Base-by-base conservation (phyloP, 2,888 invertebrate species). In the Melinaea menophilus region DNA sequence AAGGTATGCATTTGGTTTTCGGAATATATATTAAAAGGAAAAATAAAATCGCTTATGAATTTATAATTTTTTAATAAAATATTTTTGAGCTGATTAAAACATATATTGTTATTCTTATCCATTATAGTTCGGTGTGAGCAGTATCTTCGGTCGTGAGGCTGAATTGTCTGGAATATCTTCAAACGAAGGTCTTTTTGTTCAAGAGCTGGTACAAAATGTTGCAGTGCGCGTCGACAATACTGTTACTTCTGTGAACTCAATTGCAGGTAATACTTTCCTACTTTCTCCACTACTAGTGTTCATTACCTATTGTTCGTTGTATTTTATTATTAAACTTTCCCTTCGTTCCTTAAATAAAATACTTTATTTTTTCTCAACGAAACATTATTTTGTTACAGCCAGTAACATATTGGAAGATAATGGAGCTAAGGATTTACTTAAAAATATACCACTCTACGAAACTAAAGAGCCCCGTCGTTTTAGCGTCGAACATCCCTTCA, bases 191-290 rank as follows among this genome's bases (percentile, higher is more conserved):
- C 80, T 94, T n/a, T 93, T 93, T 74, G 92, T 94, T 0, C 93
- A 94, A 66, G 94, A 94, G 75, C 78, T 94, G 66, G 94, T 94
- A 2, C 94, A 94, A 73, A 92, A 93, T 64, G 94, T 94, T 0
- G 92, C 92, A 1, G 90, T 94, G 0, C 88, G 93, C 7, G 92
- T 94, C 0, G 93, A 94, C 73, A 92, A 93, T 65, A 86, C 91
- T 0, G 90, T 91, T 33, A 84, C 88, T 7, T 79, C 86, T 1
- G 85, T 89, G 45, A 84, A 89, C 41, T 80, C 90, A 65, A 67
- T 94, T 2, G 80, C 92, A 56, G 90, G 92, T 92, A 77, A 51
- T 11, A 37, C 11, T 2, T n/a, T 22, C 46, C 2, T 35, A 7
- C 33, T 33, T 51, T 45, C 51, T 31, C 45, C 46, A 55, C 37